Evolutionary conservation across 2,888 invertebrate genomes (phyloP).

Genomic region (Chirona hameri): DNA sequence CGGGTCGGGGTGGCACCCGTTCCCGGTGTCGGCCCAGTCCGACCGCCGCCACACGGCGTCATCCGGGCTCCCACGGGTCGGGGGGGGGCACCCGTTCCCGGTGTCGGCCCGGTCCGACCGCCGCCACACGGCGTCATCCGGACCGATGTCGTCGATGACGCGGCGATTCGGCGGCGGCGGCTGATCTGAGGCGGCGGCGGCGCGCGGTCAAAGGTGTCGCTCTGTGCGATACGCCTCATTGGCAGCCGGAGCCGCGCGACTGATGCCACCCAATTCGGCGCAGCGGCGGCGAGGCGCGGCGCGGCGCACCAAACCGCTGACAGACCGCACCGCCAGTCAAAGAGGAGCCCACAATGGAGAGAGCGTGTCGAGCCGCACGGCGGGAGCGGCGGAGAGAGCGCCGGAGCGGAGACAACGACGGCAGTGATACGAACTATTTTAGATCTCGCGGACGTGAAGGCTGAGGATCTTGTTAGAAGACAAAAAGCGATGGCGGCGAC

Average conservation of each 20-base stretch:
- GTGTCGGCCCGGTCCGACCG: not conserved
- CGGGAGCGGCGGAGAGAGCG: not conserved
- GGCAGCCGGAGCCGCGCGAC: not conserved
- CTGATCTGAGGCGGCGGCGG: not conserved
- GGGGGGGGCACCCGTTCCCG: not conserved
- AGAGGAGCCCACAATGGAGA: not conserved
- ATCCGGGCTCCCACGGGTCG: not conserved
- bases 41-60: not conserved
- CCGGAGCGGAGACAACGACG: not conserved
- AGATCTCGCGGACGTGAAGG: not conserved
- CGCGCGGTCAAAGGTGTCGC: not conserved
- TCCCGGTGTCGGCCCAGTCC: not conserved
- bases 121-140: not conserved
- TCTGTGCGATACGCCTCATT: not conserved
- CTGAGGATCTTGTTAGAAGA: too few species aligned
- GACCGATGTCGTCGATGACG: not conserved
- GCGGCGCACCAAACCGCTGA: not conserved
- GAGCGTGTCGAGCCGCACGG: not conserved
- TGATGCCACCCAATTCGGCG: constrained; percentile 5
- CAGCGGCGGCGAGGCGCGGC: not conserved
- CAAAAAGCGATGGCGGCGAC: too few species aligned
- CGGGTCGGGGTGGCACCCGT: not conserved
- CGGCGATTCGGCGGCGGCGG: not conserved
- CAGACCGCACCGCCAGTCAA: not conserved
- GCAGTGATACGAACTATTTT: not conserved